Conservation (phyloP, 2,113 vertebrate genomes). For the Amia ocellicauda region DNA sequence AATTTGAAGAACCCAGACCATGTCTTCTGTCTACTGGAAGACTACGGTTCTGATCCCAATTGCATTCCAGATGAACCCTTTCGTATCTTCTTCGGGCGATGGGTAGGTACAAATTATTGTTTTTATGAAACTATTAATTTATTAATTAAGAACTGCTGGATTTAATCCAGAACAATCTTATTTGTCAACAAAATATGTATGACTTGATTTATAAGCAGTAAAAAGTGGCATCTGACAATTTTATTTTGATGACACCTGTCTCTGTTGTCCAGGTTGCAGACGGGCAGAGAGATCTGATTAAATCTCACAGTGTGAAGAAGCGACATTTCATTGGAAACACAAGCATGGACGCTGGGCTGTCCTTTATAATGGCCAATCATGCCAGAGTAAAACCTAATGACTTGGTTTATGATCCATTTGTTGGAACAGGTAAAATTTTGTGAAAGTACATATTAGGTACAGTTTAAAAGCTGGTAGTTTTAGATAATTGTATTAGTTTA, state of each 20-base stretch:
- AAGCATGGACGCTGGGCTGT: conserved; percentile 94
- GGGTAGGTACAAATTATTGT: conserved; percentile 79
- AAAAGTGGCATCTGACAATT: too few species aligned
- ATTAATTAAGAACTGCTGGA: too few species aligned
- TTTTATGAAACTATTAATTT: too few species aligned
- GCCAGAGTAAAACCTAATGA: conserved; percentile 88
- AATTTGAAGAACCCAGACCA: conserved; percentile 86
- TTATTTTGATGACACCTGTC: conserved; percentile 1
- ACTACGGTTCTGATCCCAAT: conserved; percentile 91
- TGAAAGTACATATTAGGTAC: not conserved
- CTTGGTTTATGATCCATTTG: conserved; percentile 93
- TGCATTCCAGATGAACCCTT: conserved; percentile 79
- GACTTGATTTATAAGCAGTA: too few species aligned
- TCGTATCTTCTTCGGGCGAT: conserved; percentile 91
- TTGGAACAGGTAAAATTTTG: conserved; percentile 83
- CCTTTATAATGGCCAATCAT: conserved; percentile 96
- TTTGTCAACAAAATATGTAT: too few species aligned
- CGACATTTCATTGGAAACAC: conserved; percentile 71
- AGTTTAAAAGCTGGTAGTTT: too few species aligned
- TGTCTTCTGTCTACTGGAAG: conserved; percentile 86
- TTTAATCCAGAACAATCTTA: too few species aligned
- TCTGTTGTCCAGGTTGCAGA: conserved; percentile 78
- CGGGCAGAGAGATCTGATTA: conserved; percentile 83
- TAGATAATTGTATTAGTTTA: too few species aligned
- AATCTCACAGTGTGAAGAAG: conserved; percentile 36